phyloP scores from a whole-genome alignment of 2,113 vertebrate genomes.

The Salvelinus namaycush region DNA sequence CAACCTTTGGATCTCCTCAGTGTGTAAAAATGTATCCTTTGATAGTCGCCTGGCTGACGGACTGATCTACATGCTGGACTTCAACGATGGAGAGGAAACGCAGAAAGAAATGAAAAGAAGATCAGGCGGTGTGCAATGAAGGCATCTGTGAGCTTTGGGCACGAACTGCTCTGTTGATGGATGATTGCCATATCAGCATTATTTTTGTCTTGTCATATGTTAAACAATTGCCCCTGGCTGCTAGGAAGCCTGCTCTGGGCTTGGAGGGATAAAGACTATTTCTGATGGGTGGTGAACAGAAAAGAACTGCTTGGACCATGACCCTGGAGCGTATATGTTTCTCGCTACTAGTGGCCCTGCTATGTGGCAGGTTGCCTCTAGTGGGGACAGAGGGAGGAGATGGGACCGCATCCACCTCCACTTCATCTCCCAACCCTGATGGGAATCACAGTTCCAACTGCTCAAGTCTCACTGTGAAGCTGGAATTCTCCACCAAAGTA shows the following conservation, averaged over 20 bases:
- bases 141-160: constrained; percentile 75
- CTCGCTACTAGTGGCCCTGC: constrained; percentile 41
- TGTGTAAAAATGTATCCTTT: constrained; percentile 58
- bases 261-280: not conserved
- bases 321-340: not conserved
- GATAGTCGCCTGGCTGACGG: constrained; percentile 48
- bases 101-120: constrained; percentile 90
- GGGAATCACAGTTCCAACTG: constrained; percentile 79
- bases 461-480: constrained; percentile 83
- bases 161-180: constrained; percentile 50
- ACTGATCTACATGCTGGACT: constrained; percentile 63
- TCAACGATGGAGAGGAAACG: constrained; percentile 95
- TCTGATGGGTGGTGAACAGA: not conserved
- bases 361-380: constrained; percentile 76
- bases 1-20: constrained; percentile 13
- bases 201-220: too few species aligned
- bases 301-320: not conserved
- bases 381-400: constrained; percentile 75
- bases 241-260: not conserved
- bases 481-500: constrained; percentile 90
- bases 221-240: not conserved
- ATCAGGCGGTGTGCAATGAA: constrained; percentile 56
- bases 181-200: too few species aligned
- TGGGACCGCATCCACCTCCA: constrained; percentile 46
- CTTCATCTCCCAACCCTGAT: constrained; percentile 17